A percentile compares a stretch with the other conserved stretches of the same genome.
phyloP scores from a whole-genome alignment of 2,888 invertebrate species.

The Silvanus unidentatus region DNA sequence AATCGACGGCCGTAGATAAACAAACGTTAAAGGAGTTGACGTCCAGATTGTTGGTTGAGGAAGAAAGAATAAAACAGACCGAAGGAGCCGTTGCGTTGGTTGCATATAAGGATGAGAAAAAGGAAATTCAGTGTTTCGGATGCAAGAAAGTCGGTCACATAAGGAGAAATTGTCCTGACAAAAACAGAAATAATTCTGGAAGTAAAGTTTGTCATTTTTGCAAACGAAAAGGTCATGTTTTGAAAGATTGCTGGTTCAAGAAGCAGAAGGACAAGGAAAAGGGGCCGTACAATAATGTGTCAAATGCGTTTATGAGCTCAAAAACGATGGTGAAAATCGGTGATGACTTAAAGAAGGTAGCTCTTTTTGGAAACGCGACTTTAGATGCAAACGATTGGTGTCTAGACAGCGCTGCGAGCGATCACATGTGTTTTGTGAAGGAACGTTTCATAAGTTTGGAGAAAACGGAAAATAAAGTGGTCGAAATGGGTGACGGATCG shows the following conservation, averaged over 20 bases:
- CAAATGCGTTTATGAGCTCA: too few relatives aligned
- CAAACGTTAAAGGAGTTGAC: slow-evolving; percentile 22
- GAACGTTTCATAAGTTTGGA: slow-evolving; percentile 10
- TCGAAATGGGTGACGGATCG: too few relatives aligned
- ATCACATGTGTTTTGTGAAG: slow-evolving; percentile 17
- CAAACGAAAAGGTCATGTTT: slow-evolving; percentile 12
- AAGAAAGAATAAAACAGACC: slow-evolving; percentile 16
- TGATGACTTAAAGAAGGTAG: too few relatives aligned
- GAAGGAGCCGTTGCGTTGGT: slow-evolving; percentile 10
- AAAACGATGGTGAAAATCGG: too few relatives aligned
- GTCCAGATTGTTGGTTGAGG: slow-evolving; percentile 22
- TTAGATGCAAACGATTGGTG: slow-evolving; percentile 6
- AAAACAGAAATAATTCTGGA: too few relatives aligned
- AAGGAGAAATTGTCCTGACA: too few relatives aligned
- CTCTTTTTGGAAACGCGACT: slow-evolving; percentile 4
- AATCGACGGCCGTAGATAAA: slow-evolving; percentile 18
- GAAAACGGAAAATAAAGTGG: slow-evolving; percentile 6
- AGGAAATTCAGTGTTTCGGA: too few relatives aligned
- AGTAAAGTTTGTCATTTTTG: too few relatives aligned
- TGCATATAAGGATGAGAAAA: too few relatives aligned
- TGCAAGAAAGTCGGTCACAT: slow-evolving; percentile 12
- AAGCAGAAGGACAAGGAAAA: slow-evolving; percentile 7
- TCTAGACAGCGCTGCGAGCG: slow-evolving; percentile 14
- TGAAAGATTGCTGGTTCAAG: slow-evolving; percentile 8
- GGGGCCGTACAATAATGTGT: too few relatives aligned